Evolutionary conservation across 2,888 invertebrate species (phyloP), one percentile per base, ranked within the genome.

Genomic region (Eurytoma adleriae): DNA sequence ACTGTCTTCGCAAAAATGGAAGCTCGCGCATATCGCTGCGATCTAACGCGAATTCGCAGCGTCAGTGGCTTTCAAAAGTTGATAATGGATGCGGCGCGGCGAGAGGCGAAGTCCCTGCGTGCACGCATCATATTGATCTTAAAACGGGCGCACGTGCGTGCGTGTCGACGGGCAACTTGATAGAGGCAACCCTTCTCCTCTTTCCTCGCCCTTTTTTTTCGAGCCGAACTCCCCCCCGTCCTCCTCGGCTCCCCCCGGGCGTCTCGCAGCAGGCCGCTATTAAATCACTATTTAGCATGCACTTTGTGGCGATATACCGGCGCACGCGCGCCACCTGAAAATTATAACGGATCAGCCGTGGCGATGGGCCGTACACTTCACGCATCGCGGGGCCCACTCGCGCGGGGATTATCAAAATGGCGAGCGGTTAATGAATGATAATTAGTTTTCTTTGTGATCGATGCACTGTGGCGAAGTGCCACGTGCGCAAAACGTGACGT

Each of bases 71-170:
- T 71, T 64, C 57, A 70, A 50, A n/a, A 27, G 57, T 24, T 56
- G 84, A 76, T 80, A 80, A 84, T 83, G 83, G 80, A 83, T 83
- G 79, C 77, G 82, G 24, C 69, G 27, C 67, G 67, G 61, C 18
- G 13, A 79, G 40, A 68, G 59, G 56, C 20, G 71, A 85, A 85
- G 84, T 84, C 84, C 85, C 86, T 86, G 87, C 86, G 86, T 88
- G 87, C 86, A 86, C 86, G 87, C 85, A 84, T 83, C 85, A 84
- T 87, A 88, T 88, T 84, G 87, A 88, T 88, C 87, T 87, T 86
- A 84, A 85, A 83, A n/a, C 30, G 14, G 13, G 27, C 84, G 82
- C 83, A 81, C 82, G 81, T 84, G 83, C 80, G 86, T 86, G 87
- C 87, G 86, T 85, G 88, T 83, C 81, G 84, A 85, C 84, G 85